phyloP scores from a whole-genome alignment of 2,797 vertebrate species.

The Sylvilagus floridanus region DNA sequence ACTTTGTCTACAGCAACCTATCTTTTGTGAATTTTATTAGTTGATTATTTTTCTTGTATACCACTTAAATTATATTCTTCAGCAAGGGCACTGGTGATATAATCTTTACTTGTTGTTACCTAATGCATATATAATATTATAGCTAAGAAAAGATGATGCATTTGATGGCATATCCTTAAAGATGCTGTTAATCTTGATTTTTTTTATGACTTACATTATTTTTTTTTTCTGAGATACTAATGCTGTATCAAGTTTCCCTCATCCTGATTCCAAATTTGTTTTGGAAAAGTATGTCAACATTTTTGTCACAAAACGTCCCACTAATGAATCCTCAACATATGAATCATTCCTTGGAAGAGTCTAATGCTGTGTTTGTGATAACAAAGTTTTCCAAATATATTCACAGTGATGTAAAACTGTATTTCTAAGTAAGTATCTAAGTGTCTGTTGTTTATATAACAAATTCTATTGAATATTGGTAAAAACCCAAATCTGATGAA shows the following conservation, averaged over 20 bases:
- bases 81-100: not conserved
- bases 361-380: not conserved
- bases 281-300: not conserved
- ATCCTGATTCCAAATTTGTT: not conserved
- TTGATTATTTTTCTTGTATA: not conserved
- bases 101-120: not conserved
- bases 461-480: not conserved
- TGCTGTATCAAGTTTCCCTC: not conserved
- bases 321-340: not conserved
- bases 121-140: not conserved
- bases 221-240: constrained; percentile 8
- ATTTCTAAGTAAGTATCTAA: not conserved
- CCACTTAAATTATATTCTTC: not conserved
- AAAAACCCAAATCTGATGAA: not conserved
- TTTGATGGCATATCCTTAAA: not conserved
- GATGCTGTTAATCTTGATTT: not conserved
- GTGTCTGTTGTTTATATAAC: not conserved
- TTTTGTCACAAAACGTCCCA: not conserved
- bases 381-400: not conserved
- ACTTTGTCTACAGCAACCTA: not conserved
- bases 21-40: not conserved
- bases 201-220: not conserved
- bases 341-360: not conserved
- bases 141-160: not conserved
- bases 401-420: not conserved